Evolutionary conservation across 1,140 invertebrate species (phyloP), one percentile per base, ranked within the genome.

Genomic region (Tetranychus cinnabarinus): DNA sequence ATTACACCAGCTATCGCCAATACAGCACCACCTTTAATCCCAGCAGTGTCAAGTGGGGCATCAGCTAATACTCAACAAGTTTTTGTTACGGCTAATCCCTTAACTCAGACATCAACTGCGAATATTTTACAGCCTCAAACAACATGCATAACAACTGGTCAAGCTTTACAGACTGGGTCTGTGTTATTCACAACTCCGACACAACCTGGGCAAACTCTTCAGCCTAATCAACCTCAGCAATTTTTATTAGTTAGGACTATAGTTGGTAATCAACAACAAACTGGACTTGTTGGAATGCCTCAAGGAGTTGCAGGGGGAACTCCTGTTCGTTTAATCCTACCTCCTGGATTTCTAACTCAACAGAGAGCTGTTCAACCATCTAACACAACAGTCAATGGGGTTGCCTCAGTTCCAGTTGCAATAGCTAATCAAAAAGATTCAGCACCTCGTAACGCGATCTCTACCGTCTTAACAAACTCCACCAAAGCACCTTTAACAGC

Each of bases 221-320:
- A 52, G n/a, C n/a, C 57, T 50, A 12, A 39, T 35, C 63, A 62
- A 56, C n/a, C 55, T 5, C 63, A 64, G 52, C 63, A 64, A 39
- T 63, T 62, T 31, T 60, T 64, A 23, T 46, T 64, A 15, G 63
- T 64, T n/a, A 37, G 63, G 4, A 64, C 63, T 12, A 60, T 64
- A 33, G 15, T 64, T 31, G 34, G 55, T 45, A 36, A 45, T 56
- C 60, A 59, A 52, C 58, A 63, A 6, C 55, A 62, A 34, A 58
- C 39, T 13, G 52, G 52, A 10, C n/a, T 52, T 10, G 39, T 35
- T 61, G 54, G 48, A 5, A 31, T 56, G 13, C 33, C 60, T 8
- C 6, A 12, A 39, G 33, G 15, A 42, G 34, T 10, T 10, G n/a
- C 35, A 45, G n/a, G 10, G 45, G 34, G 34, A 10, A 59, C 46